Evolutionary conservation across 2,888 invertebrate genomes (phyloP).

Genomic region (Hemistola chrysoprasaria): DNA sequence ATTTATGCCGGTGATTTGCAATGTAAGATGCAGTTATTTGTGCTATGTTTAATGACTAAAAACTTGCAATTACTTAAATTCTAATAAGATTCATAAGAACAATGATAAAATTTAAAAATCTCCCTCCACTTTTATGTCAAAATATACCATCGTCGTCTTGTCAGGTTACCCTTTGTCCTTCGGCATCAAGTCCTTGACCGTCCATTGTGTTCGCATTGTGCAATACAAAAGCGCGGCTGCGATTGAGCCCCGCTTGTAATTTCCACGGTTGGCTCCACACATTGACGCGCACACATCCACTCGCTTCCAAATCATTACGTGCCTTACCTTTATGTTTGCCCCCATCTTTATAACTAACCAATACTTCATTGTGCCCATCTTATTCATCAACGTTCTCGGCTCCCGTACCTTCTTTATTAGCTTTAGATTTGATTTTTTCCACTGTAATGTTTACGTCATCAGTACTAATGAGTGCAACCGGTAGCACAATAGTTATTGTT

Average conservation of each 20-base stretch:
- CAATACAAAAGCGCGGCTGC: slow-evolving; percentile 69
- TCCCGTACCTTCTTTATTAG: slow-evolving; percentile 60
- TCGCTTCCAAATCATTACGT: slow-evolving; percentile 80
- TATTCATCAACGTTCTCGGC: slow-evolving; percentile 55
- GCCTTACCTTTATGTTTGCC: slow-evolving; percentile 69
- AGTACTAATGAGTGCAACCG: slow-evolving; percentile 78
- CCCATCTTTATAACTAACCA: slow-evolving; percentile 54
- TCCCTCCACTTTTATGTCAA: slow-evolving; percentile 23
- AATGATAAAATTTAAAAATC: too few relatives aligned
- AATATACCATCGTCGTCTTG: slow-evolving; percentile 37
- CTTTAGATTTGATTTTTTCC: slow-evolving; percentile 63
- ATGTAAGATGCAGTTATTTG: too few relatives aligned
- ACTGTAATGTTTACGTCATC: slow-evolving; percentile 77
- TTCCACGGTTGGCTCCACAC: slow-evolving; percentile 74
- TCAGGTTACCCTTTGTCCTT: slow-evolving; percentile 67
- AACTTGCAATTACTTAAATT: slow-evolving; percentile 1
- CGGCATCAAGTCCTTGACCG: slow-evolving; percentile 76
- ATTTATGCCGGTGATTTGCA: slow-evolving; percentile 47
- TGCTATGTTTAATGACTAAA: too few relatives aligned
- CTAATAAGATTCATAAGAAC: slow-evolving; percentile 2
- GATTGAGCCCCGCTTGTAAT: slow-evolving; percentile 74
- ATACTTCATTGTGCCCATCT: slow-evolving; percentile 66
- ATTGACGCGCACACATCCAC: slow-evolving; percentile 73
- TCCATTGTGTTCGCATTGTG: slow-evolving; percentile 68
- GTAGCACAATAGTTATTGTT: slow-evolving; percentile 77